Evolutionary conservation across 30 jellyfish, hydroid and myxozoan species (phyloP), one percentile per base, ranked within the genome.

Genomic region (Cassiopea andromeda): DNA sequence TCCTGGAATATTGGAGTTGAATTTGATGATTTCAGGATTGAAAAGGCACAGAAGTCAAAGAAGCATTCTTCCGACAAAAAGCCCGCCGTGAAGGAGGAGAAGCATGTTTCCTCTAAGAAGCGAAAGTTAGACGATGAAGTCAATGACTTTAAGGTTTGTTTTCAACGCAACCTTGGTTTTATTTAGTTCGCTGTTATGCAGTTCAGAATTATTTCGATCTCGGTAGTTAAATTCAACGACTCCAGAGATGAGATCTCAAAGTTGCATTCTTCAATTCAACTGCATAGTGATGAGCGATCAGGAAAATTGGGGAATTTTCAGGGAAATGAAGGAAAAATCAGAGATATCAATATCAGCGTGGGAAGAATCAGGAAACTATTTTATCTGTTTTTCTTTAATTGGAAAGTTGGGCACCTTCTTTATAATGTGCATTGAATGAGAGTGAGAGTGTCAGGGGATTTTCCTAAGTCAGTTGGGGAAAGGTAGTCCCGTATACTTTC

Each of bases 111-210:
- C 7, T 48, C 88, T 1, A 89, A 73, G 80, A 89, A 89, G 64
- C 91, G 96, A 1, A 89, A 89, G 84, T 49, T 69, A 12, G 94
- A 87, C 38, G 89, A 82, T 47, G 92, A 80, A 2, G 91, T 50
- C 44, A 92, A 80, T 49, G 96, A 89, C 47, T 81, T 80, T 81
- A 89, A 89, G 73, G 79, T 43, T n/a, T 9, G 79, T 61, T 8
- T 14, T 61, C 43, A 3, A 2, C n/a, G n/a, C n/a, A n/a, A n/a
- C n/a, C n/a, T n/a, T n/a, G n/a, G n/a, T n/a, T n/a, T n/a, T n/a
- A n/a, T n/a, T n/a, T n/a, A 8, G 4, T 61, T 4, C 19, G 14
- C 27, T 6, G 14, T 13, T 61, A 61, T 2, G 2, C 19, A 61
- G 7, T 61, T 61, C 19, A 61, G 73, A 61, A 14, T 14, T 8